Evolutionary conservation across 2,888 invertebrate genomes (phyloP), one percentile per base, ranked within the genome.

Genomic region (Crossocerus cetratus): DNA sequence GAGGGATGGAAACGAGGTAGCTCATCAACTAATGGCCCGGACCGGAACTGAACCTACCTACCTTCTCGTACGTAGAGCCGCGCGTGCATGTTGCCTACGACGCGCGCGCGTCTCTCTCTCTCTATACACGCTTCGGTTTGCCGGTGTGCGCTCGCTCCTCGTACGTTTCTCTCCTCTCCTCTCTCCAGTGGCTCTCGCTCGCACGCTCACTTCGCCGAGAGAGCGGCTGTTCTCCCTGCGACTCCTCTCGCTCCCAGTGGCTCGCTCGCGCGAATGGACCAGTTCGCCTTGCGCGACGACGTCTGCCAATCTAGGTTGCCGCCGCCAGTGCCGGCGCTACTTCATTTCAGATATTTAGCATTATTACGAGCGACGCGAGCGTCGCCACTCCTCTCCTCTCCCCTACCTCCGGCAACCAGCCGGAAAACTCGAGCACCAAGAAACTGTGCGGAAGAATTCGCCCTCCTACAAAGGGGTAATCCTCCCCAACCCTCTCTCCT

Each of bases 1-100:
- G 32, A 32, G 32, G 76, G 83, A 75, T 78, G 81, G 83, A 85
- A 82, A 82, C 83, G 84, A 80, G 86, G 82, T 80, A 87, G 86
- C 89, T 90, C 90, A 90, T 90, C 90, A 90, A 89, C 90, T 90
- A 90, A 90, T 90, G 90, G 90, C 86, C 89, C 89, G 87, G 85
- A 88, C 88, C 88, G 88, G 88, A 89, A 88, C 87, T 86, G 84
- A 88, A 86, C 49, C 87, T 86, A 79, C 77, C 80, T 77, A 63
- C 83, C 80, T 76, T 74, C 81, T 78, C 78, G 73, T 77, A 77
- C 80, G 78, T 71, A 72, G 81, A n/a, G n/a, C n/a, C n/a, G 80
- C 82, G 77, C 61, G 72, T 78, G 66, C 71, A 32, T 32, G 68
- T 64, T 74, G 58, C 59, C 61, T 59, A 20, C 21, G 56, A n/a